Evolutionary conservation across 2,888 invertebrate species (phyloP), one percentile per base, ranked within the genome.

Genomic region (Onthophagus sagittarius): DNA sequence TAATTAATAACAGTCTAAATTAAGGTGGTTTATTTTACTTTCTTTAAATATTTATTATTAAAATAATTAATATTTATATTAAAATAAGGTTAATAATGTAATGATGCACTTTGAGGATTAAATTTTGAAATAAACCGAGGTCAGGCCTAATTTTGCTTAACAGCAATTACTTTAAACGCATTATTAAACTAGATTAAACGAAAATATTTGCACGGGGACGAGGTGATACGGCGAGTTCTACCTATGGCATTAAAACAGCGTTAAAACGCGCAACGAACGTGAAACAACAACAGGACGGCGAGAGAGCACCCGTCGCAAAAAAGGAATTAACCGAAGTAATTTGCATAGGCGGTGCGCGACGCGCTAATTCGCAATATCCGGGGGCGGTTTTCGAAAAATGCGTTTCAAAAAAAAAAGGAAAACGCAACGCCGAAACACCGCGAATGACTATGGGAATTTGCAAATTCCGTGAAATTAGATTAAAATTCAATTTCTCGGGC

Each of bases 381-480:
- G 39, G 39, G 39, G 39, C 39, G 39, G 39, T 53, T 53, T 53
- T 53, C 39, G 39, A 53, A 53, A 53, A 53, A 53, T 11, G 9
- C 9, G 39, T 23, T 23, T 23, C 23, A 23, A 23, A 23, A 23
- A 23, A 23, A 11, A 53, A 53, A 53, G n/a, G n/a, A 53, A 53
- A 53, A 53, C 39, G 39, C 39, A 23, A 23, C 23, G 39, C 39
- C 39, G 9, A 11, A 53, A 11, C 11, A 53, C 39, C 39, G 39
- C 39, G 39, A 72, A 70, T 62, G 74, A 71, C 74, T 71, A 71
- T 33, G 69, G 33, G 69, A 74, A 74, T 74, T 74, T 72, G 72
- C 69, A 70, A 74, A 74, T 74, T 74, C 72, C 69, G 63, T 23
- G 72, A 72, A 74, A 74, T 74, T 74, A 72, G 72, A 74, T 74